Percentiles rank a stretch among this genome's conserved stretches.
These are phyloP conservation scores for Caradrina clavipalpis DNA, from an alignment of 2,888 invertebrate species.

Conservation along the genomic window DNA sequence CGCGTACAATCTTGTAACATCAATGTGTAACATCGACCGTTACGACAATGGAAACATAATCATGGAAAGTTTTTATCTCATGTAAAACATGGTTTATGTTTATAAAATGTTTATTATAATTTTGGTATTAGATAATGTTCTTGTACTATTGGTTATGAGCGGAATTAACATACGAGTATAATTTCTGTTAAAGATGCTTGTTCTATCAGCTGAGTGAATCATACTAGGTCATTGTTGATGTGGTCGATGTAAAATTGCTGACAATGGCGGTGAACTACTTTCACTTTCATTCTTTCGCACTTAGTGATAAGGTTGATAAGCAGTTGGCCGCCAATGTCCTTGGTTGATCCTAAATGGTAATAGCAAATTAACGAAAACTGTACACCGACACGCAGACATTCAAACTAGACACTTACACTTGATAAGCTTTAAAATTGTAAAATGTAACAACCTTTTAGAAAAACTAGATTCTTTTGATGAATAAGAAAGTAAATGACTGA, in stretches of 20 bases:
- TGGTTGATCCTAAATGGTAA: too few species aligned
- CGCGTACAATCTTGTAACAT: constrained; percentile 28
- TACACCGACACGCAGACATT: too few species aligned
- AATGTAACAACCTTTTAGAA: too few species aligned
- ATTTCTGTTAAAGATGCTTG: not conserved
- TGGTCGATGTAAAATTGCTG: too few species aligned
- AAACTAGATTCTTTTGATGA: constrained; percentile 7
- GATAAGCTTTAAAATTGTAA: too few species aligned
- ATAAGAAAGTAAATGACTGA: constrained; percentile 1
- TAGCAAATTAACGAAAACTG: too few species aligned
- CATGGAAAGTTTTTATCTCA: not conserved
- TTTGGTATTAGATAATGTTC: not conserved
- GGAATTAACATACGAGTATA: too few species aligned
- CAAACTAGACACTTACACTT: too few species aligned
- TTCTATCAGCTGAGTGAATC: not conserved
- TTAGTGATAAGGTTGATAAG: too few species aligned
- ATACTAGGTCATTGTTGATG: not conserved
- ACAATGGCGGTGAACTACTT: too few species aligned
- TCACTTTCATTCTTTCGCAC: too few species aligned
- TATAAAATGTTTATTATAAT: not conserved
- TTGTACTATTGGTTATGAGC: not conserved
- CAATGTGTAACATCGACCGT: constrained; percentile 24
- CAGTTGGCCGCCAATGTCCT: too few species aligned
- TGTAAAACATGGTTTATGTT: not conserved
- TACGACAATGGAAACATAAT: constrained; percentile 22